A percentile compares a stretch with the other conserved stretches of the same genome.
Conservation (phyloP, 2,113 vertebrate genomes). For the Zapus hudsonius region DNA sequence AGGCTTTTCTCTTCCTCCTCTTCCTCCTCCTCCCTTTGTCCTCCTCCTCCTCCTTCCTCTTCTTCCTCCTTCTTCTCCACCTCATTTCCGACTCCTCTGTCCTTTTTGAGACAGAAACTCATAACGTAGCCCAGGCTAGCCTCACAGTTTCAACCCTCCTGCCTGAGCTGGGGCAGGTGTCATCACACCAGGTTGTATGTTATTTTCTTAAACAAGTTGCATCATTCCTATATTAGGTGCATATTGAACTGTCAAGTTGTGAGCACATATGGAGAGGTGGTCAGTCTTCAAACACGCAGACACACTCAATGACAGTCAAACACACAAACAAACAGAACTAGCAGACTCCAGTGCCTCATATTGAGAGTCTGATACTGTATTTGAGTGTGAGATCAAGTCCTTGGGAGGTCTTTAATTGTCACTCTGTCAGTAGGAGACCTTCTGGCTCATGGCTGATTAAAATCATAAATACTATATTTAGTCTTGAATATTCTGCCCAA, state of each 20-base stretch:
- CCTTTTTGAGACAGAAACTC: background rate
- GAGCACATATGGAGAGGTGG: accelerated
- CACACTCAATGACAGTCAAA: background rate
- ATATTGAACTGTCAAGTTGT: background rate
- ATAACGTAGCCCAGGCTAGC: no score
- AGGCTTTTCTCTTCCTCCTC: background rate
- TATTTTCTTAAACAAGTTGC: background rate
- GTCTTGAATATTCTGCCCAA: slow-evolving; percentile 10
- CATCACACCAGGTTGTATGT: background rate
- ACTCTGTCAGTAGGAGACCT: background rate
- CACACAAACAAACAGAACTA: no score
- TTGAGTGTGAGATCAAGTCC: background rate
- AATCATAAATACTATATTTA: slow-evolving; percentile 47
- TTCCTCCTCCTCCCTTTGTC: background rate
- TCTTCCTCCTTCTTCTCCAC: background rate
- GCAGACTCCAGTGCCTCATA: background rate
- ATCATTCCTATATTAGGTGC: background rate
- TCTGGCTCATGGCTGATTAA: background rate
- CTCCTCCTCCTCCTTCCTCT: background rate
- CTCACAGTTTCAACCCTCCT: background rate
- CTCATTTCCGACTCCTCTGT: background rate
- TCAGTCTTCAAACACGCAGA: background rate
- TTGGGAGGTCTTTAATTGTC: background rate
- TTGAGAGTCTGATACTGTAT: background rate
- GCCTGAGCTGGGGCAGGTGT: background rate